These are phyloP conservation scores for Meriones unguiculatus DNA, from an alignment of 2,113 vertebrate genomes.

Conservation along the genomic window DNA sequence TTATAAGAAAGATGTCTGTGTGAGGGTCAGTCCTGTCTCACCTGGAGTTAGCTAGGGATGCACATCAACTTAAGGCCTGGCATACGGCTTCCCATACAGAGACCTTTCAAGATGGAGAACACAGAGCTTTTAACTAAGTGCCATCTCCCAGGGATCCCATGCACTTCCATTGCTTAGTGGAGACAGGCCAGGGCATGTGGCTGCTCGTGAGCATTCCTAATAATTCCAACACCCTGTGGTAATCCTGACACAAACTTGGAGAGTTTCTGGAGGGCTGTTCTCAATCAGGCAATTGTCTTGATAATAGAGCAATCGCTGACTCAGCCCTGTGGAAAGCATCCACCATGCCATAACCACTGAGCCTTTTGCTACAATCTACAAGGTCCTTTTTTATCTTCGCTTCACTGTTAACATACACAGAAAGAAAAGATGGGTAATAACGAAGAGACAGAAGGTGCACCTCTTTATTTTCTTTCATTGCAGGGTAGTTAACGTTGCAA, in stretches of 20 bases:
- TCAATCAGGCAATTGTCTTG: conserved; percentile 75
- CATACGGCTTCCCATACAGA: neutral
- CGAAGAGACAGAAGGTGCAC: neutral
- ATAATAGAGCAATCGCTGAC: conserved; percentile 58
- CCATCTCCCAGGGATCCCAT: neutral
- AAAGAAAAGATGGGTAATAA: neutral
- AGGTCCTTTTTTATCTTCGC: neutral
- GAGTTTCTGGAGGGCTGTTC: conserved; percentile 51
- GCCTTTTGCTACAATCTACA: conserved; percentile 56
- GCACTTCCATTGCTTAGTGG: conserved; percentile 63
- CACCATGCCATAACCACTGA: conserved; percentile 49
- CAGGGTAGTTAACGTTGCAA: neutral
- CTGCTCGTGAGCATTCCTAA: conserved; percentile 68
- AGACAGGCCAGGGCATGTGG: conserved; percentile 54
- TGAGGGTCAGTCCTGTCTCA: fast-evolving
- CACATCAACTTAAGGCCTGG: neutral
- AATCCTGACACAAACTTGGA: conserved; percentile 75
- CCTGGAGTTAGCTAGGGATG: neutral
- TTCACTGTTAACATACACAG: neutral
- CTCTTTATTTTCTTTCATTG: conserved; percentile 1
- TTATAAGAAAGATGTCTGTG: neutral
- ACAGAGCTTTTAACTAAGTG: conserved; percentile 43
- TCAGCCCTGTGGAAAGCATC: conserved; percentile 61
- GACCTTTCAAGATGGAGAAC: neutral
- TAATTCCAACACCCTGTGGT: conserved; percentile 61